Evolutionary conservation across 2,888 invertebrate species (phyloP), one percentile per base, ranked within the genome.

Genomic region (Ichneumoninae sp.): DNA sequence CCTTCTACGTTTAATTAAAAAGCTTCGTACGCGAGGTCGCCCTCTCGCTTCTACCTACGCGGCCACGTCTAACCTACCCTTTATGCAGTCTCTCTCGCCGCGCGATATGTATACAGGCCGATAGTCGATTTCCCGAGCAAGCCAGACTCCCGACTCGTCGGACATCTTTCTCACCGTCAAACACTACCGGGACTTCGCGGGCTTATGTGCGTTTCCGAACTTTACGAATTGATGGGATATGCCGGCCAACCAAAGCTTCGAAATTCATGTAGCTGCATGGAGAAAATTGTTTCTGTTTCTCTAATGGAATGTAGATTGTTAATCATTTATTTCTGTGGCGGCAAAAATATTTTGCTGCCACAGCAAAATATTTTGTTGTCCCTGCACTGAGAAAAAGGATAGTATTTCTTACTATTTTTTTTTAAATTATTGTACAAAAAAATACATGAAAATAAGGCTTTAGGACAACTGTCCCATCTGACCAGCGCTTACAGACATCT

Each of bases 1-100:
- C 85, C 85, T 85, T 83, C 87, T 88, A 86, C 88, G 90, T 92
- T 92, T 92, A 91, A 92, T 92, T 91, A 91, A 90, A 92, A 92
- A 91, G 90, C 90, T 89, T 85, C 86, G 87, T 88, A 88, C 88
- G 81, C 87, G 44, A 44, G 44, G 44, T 81, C 74, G 66, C 57
- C 54, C 54, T 73, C 73, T 60, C 19, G 66, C 63, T 81, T 81
- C 47, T 81, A 73, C 81, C 73, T 83, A 77, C 78, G 73, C 63
- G 60, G 44, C 13, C 10, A 50, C 44, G 44, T 52, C 13, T 40
- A 44, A 50, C 44, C 13, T 44, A 22, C 33, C 13, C 69, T 77
- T 76, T 82, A 70, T 78, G 63, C 50, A 75, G 26, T 19, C 33
- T 13, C 8, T 36, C 30, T 73, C 52, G 60, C 74, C 65, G 50